Conservation (phyloP, 2,797 vertebrate species). For the Sus cebifrons region DNA sequence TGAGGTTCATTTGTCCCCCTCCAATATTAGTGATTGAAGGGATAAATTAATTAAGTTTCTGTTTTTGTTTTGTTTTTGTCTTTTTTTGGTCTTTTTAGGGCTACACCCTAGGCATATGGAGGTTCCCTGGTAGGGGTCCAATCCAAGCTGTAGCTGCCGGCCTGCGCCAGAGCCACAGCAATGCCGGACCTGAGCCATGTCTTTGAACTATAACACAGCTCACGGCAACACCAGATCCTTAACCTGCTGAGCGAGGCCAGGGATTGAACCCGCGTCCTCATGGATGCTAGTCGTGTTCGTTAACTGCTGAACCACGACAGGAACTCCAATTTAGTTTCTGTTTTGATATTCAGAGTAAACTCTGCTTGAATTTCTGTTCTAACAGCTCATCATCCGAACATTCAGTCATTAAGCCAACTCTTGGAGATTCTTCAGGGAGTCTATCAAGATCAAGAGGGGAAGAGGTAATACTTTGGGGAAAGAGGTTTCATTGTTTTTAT, state of each 20-base stretch:
- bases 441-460: slow-evolving; percentile 89
- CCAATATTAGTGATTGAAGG: slow-evolving; percentile 49
- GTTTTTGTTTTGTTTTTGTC: neutral
- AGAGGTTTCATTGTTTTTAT: slow-evolving; percentile 49
- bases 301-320: too few species aligned
- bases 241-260: too few species aligned
- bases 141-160: too few species aligned
- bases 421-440: slow-evolving; percentile 90
- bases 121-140: too few species aligned
- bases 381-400: slow-evolving; percentile 87
- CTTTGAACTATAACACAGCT: too few species aligned
- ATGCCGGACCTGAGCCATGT: too few species aligned
- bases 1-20: neutral
- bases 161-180: too few species aligned
- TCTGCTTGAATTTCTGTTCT: slow-evolving; percentile 78
- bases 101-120: too few species aligned
- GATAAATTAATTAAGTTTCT: slow-evolving; percentile 66
- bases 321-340: slow-evolving; percentile 30
- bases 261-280: too few species aligned
- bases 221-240: too few species aligned
- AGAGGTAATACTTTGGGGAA: slow-evolving; percentile 90
- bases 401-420: slow-evolving; percentile 82
- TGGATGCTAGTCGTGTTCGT: too few species aligned
- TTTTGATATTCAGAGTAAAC: slow-evolving; percentile 74
- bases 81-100: too few species aligned